Percentiles rank a stretch among this genome's conserved stretches.
Evolutionary conservation across 2,888 invertebrate species (phyloP).

Genomic region (Andrena fulva): DNA sequence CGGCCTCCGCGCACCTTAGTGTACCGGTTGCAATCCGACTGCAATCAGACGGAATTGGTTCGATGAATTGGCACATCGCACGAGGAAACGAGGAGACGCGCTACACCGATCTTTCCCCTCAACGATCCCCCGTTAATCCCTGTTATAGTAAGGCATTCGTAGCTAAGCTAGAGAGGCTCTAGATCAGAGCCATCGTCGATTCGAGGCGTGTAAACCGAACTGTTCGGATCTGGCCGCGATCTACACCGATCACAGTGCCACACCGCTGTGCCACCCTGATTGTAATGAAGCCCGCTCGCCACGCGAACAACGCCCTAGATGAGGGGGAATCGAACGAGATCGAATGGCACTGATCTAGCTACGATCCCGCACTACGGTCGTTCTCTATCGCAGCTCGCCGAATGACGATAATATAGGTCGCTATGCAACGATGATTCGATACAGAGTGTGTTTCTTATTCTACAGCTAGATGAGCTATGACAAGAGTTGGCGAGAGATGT

Average conservation of each 20-base stretch:
- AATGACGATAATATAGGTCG: constrained; percentile 29
- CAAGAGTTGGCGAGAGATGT: constrained; percentile 57
- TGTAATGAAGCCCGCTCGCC: background rate
- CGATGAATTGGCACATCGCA: constrained; percentile 71
- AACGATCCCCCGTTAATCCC: background rate
- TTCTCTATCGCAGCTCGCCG: constrained; percentile 28
- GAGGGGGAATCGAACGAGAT: constrained; percentile 1
- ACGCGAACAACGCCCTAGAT: background rate
- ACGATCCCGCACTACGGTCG: constrained; percentile 43
- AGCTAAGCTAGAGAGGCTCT: constrained; percentile 4
- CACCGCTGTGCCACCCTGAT: background rate
- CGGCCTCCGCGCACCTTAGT: constrained; percentile 85
- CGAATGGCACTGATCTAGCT: constrained; percentile 51
- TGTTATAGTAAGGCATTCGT: background rate
- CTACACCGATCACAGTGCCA: background rate
- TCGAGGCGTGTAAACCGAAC: background rate
- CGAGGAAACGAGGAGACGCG: constrained; percentile 64
- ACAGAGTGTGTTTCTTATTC: constrained; percentile 41
- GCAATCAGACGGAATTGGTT: constrained; percentile 84
- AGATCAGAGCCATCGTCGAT: constrained; percentile 30
- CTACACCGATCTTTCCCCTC: constrained; percentile 51
- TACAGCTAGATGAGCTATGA: constrained; percentile 65
- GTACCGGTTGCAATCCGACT: constrained; percentile 85
- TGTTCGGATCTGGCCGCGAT: background rate
- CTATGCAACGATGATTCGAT: constrained; percentile 48